These are phyloP conservation scores for Caenorhabditis plicata DNA, from an alignment of 2,888 invertebrate genomes.

Conservation along the genomic window DNA sequence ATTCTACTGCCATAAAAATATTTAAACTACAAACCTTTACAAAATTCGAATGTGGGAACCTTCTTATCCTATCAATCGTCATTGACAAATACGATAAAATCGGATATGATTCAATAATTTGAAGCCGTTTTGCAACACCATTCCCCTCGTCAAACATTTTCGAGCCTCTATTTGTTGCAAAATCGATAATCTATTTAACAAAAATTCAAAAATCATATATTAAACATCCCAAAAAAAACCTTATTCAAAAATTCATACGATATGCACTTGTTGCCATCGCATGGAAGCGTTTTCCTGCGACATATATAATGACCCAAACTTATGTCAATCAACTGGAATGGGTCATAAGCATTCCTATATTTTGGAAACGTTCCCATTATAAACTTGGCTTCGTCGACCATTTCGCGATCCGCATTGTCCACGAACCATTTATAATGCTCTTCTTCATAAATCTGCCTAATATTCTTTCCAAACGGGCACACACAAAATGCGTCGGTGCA, in stretches of 20 bases:
- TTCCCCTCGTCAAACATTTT: slow-evolving; percentile 24
- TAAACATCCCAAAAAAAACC: not conserved
- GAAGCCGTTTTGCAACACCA: slow-evolving; percentile 16
- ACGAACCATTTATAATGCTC: slow-evolving; percentile 12
- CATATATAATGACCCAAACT: slow-evolving; percentile 22
- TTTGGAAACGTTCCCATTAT: not conserved
- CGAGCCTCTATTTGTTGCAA: slow-evolving; percentile 33
- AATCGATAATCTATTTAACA: slow-evolving; percentile 29
- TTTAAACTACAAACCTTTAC: slow-evolving; percentile 26
- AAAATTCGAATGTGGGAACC: slow-evolving; percentile 38
- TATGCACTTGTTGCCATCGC: slow-evolving; percentile 16
- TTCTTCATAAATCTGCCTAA: slow-evolving; percentile 20
- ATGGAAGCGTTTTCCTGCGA: slow-evolving; percentile 21
- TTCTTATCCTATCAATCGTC: slow-evolving; percentile 13
- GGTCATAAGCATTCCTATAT: slow-evolving; percentile 12
- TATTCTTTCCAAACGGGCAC: slow-evolving; percentile 20
- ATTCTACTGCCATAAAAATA: too few species aligned
- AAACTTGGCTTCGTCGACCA: not conserved
- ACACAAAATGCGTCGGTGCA: slow-evolving; percentile 33
- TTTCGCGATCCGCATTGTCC: slow-evolving; percentile 2
- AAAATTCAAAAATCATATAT: not conserved
- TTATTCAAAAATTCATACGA: slow-evolving; percentile 23
- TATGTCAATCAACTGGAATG: slow-evolving; percentile 32
- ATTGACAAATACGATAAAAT: slow-evolving; percentile 23
- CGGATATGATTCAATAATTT: slow-evolving; percentile 25